A percentile compares a stretch with the other conserved stretches of the same genome.
These are phyloP conservation scores for Tenthredo livida DNA, from an alignment of 2,888 invertebrate genomes.

Conservation along the genomic window DNA sequence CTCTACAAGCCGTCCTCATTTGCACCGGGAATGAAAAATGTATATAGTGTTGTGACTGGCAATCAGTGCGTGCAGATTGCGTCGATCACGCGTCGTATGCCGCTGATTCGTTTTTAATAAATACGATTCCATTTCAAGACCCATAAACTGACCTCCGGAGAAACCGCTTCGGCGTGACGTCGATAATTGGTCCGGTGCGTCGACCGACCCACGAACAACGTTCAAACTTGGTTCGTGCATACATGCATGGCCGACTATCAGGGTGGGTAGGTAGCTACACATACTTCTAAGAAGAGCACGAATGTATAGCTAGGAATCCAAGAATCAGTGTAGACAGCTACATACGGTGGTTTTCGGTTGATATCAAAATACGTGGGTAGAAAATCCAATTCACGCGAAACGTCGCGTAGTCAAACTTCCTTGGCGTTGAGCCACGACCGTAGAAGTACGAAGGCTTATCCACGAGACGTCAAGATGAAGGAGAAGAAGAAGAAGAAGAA, in stretches of 20 bases:
- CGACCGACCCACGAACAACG: slow-evolving; percentile 17
- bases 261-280: background rate
- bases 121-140: slow-evolving; percentile 35
- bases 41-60: slow-evolving; percentile 35
- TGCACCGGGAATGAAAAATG: slow-evolving; percentile 16
- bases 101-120: slow-evolving; percentile 47
- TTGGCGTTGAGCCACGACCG: slow-evolving; percentile 34
- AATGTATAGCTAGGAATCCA: background rate
- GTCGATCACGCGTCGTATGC: slow-evolving; percentile 49
- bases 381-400: slow-evolving; percentile 4
- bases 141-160: slow-evolving; percentile 29
- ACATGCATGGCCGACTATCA: background rate
- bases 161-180: slow-evolving; percentile 46
- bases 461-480: background rate
- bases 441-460: slow-evolving; percentile 14
- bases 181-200: slow-evolving; percentile 35
- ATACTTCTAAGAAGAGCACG: background rate
- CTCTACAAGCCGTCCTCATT: slow-evolving; percentile 26
- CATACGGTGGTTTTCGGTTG: background rate
- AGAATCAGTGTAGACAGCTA: slow-evolving; percentile 25
- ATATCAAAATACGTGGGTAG: slow-evolving; percentile 36
- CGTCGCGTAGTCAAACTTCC: slow-evolving; percentile 16
- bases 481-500: slow-evolving; percentile 13
- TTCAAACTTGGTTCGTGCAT: background rate
- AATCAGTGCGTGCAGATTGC: slow-evolving; percentile 51